Conservation (phyloP, 2,113 vertebrate genomes). For the Morone chrysops region DNA sequence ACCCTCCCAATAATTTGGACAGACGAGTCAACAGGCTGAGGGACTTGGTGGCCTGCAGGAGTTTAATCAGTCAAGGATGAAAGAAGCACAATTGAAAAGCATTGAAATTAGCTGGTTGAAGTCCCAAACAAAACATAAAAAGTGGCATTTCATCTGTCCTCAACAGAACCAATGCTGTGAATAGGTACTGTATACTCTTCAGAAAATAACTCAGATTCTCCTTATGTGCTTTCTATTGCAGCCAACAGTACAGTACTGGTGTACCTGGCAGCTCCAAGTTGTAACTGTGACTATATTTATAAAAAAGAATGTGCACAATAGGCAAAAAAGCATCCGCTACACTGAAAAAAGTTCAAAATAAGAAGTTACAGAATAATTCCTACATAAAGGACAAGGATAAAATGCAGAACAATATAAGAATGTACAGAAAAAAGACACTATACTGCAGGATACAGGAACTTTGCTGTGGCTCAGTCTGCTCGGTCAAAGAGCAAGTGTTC, state of each 20-base stretch:
- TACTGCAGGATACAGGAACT: neutral
- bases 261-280: neutral
- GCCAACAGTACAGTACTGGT: neutral
- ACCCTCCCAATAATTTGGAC: conserved; percentile 34
- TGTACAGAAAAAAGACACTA: neutral
- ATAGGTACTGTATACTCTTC: neutral
- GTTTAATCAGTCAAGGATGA: conserved; percentile 31
- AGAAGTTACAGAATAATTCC: neutral
- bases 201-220: neutral
- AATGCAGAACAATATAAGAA: neutral
- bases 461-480: conserved; percentile 33
- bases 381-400: neutral
- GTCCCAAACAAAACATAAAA: neutral
- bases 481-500: conserved; percentile 21
- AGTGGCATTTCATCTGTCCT: no score
- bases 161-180: neutral
- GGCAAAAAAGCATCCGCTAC: neutral
- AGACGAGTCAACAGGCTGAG: conserved; percentile 39
- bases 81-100: neutral
- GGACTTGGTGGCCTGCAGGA: conserved; percentile 16
- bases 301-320: conserved; percentile 1
- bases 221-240: neutral
- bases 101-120: conserved; percentile 6
- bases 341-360: neutral
- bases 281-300: conserved; percentile 12